Percentiles rank a stretch among this genome's conserved stretches.
phyloP scores from a whole-genome alignment of 2,113 vertebrate genomes.

The Perca flavescens region DNA sequence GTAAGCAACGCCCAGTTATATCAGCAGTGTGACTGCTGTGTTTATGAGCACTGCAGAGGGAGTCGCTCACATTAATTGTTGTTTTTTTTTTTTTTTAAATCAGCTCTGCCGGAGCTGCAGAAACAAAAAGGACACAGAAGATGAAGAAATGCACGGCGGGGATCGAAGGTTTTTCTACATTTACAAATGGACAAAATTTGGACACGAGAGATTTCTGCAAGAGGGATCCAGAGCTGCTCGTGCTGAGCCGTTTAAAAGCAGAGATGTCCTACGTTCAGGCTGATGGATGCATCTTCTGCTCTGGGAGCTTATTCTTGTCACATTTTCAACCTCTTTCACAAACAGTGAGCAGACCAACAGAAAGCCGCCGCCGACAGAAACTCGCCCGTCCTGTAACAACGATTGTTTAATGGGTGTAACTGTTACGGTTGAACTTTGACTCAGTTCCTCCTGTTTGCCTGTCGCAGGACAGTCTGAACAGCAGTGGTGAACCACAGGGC shows the following conservation, averaged over 20 bases:
- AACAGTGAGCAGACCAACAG: neutral
- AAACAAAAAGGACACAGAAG: neutral
- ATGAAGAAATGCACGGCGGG: neutral
- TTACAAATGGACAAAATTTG: neutral
- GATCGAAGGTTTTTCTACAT: neutral
- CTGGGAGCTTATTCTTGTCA: neutral
- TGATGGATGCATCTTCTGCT: neutral
- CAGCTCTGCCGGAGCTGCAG: conserved; percentile 15
- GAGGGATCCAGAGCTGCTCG: neutral
- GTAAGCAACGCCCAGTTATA: conserved; percentile 5
- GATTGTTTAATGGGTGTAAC: neutral
- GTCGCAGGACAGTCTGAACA: neutral
- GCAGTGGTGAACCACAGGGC: conserved; percentile 1
- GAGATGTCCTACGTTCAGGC: neutral
- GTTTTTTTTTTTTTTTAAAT: neutral
- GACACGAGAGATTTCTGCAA: neutral
- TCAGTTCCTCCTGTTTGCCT: conserved; percentile 18
- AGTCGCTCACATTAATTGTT: neutral
- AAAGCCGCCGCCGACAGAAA: neutral
- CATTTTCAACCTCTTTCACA: neutral
- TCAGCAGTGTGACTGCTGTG: conserved; percentile 6
- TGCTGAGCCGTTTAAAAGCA: neutral
- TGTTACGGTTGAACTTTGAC: conserved; percentile 16
- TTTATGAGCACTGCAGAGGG: conserved; percentile 25
- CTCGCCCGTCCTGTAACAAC: neutral